Evolutionary conservation across 2,797 vertebrate genomes (phyloP).

Genomic region (Poeciliopsis paucimaculata): DNA sequence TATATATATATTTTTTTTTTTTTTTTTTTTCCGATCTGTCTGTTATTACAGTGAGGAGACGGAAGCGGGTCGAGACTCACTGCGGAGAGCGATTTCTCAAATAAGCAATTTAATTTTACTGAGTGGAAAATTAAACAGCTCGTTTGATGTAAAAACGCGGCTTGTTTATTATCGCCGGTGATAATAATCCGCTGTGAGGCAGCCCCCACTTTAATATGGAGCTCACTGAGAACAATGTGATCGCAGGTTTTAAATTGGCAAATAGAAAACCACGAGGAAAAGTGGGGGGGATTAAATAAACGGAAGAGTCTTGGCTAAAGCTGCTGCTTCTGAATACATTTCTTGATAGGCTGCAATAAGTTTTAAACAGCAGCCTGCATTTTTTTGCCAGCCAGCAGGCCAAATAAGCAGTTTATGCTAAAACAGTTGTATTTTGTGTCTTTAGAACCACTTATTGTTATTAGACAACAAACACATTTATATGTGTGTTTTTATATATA

Average conservation of each 20-base stretch:
- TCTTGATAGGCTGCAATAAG: neutral
- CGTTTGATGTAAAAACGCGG: constrained; percentile 2
- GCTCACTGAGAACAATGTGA: neutral
- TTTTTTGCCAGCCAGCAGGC: neutral
- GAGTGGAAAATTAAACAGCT: constrained; percentile 17
- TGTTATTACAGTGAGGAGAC: neutral
- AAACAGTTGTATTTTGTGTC: neutral
- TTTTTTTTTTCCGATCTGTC: neutral
- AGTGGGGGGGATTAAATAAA: neutral
- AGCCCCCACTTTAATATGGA: neutral
- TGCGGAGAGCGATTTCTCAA: neutral
- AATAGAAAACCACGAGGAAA: neutral
- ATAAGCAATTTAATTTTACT: constrained; percentile 13
- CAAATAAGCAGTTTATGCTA: neutral
- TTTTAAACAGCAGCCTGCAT: no score
- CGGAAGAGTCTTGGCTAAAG: neutral
- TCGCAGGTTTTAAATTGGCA: neutral
- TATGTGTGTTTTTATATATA: no score
- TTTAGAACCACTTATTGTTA: neutral
- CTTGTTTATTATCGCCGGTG: neutral
- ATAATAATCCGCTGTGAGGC: neutral
- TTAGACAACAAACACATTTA: neutral
- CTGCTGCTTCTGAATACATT: neutral
- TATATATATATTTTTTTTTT: no score
- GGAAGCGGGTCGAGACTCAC: neutral